Evolutionary conservation across 2,888 invertebrate genomes (phyloP).

Genomic region (Sinopyrophorus schimmeli): DNA sequence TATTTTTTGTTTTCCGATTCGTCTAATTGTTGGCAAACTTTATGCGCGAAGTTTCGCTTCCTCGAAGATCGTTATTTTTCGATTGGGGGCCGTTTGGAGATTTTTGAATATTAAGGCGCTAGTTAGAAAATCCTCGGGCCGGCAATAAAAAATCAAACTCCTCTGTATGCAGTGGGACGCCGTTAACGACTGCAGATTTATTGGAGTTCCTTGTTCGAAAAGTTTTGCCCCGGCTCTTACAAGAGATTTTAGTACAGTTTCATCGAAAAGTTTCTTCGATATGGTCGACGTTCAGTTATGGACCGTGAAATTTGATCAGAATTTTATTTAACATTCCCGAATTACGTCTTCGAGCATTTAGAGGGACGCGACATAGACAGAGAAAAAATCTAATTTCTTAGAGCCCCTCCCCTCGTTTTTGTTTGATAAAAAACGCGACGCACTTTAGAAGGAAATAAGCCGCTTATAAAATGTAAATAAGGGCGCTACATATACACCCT

Average conservation of each 20-base stretch:
- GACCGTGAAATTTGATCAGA: slow-evolving; percentile 24
- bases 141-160: slow-evolving; percentile 41
- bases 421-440: no score
- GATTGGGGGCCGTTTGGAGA: background rate
- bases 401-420: no score
- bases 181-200: slow-evolving; percentile 49
- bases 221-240: slow-evolving; percentile 16
- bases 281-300: slow-evolving; percentile 21
- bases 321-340: slow-evolving; percentile 28
- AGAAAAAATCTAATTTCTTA: no score
- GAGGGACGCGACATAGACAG: no score
- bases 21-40: background rate
- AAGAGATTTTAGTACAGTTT: slow-evolving; percentile 28
- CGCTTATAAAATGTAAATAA: no score
- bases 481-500: no score
- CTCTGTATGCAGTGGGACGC: slow-evolving; percentile 46
- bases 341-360: no score
- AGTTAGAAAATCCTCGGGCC: background rate
- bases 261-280: slow-evolving; percentile 24
- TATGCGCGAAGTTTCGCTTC: background rate
- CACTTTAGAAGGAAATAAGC: no score
- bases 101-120: background rate
- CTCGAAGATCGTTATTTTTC: background rate
- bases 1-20: background rate
- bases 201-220: slow-evolving; percentile 40